Evolutionary conservation across 2,888 invertebrate genomes (phyloP), one percentile per base, ranked within the genome.

Genomic region (Drosophila pseudotalamancana): DNA sequence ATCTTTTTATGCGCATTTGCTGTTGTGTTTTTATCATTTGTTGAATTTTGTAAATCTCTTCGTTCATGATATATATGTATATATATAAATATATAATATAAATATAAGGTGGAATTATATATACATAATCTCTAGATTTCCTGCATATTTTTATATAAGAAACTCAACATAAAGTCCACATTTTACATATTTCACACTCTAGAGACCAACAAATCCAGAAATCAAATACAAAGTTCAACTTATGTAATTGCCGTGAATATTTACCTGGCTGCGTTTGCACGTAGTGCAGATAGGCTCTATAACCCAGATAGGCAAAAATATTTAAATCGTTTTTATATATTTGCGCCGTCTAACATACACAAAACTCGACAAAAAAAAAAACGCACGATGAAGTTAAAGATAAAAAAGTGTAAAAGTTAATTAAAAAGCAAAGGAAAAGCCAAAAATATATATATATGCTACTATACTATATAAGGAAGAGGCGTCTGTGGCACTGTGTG

Each of bases 241-340:
- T 37, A 11, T 11, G n/a, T 31, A 51, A 56, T 9, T 39, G 19
- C 19, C 18, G 4, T 9, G 40, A 35, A 59, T 65, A 71, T 64
- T 78, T 70, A 82, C 82, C 86, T 87, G 73, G 62, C 81, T 89
- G 78, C 73, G 78, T 68, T 60, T 77, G 72, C 64, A 75, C 77
- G 73, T 83, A 90, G 77, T 80, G 87, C 78, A 79, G 79, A 77
- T 88, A 89, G 65, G 87, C 88, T 69, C 75, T 82, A 57, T 89
- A 90, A 75, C 89, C 88, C 70, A 89, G 72, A 81, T 87, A 89
- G 56, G 87, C 88, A 49, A 90, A 89, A 89, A 89, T 89, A 82
- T 87, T 90, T 84, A 37, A 61, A 45, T 49, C 45, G 25, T 70
- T 55, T 48, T 37, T 8, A n/a, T 19, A 32, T 46, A 19, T 34